Conservation (phyloP, 2,797 vertebrate species). For the Squalus acanthias region DNA sequence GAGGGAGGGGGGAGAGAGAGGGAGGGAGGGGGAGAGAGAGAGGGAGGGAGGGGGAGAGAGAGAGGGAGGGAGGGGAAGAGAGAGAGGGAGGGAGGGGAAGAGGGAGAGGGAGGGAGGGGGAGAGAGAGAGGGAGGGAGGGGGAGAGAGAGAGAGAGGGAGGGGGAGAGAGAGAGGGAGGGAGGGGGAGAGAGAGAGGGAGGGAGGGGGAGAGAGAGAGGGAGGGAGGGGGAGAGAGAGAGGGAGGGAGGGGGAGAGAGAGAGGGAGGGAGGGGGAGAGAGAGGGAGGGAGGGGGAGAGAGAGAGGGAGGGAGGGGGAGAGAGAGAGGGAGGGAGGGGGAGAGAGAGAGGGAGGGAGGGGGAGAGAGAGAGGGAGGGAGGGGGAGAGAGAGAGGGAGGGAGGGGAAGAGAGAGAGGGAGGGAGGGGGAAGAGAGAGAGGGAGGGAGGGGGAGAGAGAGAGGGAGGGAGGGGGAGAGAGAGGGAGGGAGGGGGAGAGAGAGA, state of each 20-base stretch:
- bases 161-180: neutral
- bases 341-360: neutral
- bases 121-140: neutral
- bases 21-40: neutral
- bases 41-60: too few species aligned
- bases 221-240: too few species aligned
- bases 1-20: neutral
- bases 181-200: neutral
- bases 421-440: neutral
- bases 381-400: neutral
- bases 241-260: slow-evolving; percentile 1
- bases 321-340: neutral
- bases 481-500: slow-evolving; percentile 31
- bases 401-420: neutral
- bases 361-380: neutral
- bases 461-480: slow-evolving; percentile 29
- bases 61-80: too few species aligned
- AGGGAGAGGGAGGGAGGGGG: neutral
- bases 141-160: neutral
- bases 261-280: slow-evolving; percentile 37
- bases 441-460: slow-evolving; percentile 32
- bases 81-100: too few species aligned
- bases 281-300: neutral
- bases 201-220: too few species aligned
- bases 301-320: neutral